Conservation (phyloP, 2,888 invertebrate genomes). For the Helleia helle region DNA sequence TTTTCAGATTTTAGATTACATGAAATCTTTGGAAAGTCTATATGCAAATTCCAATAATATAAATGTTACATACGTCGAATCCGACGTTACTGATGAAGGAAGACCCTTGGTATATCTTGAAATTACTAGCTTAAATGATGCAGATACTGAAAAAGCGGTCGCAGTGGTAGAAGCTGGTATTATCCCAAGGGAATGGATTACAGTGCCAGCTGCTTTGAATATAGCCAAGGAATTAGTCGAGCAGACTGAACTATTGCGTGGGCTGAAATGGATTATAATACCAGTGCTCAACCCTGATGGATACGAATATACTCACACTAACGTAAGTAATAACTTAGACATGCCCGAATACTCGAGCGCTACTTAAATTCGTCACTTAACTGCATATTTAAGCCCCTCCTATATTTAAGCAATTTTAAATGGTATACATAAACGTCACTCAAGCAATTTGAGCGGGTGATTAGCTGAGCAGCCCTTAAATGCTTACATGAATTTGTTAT, state of each 20-base stretch:
- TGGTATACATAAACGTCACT: too few relatives aligned
- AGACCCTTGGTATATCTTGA: constrained; percentile 58
- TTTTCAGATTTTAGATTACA: constrained; percentile 43
- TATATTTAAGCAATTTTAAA: too few relatives aligned
- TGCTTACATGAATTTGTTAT: too few relatives aligned
- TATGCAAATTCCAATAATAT: constrained; percentile 27
- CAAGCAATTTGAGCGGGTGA: too few relatives aligned
- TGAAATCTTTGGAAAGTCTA: constrained; percentile 27
- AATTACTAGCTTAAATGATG: constrained; percentile 39
- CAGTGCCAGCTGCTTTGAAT: constrained; percentile 77
- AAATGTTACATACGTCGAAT: constrained; percentile 32
- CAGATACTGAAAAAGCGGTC: constrained; percentile 48
- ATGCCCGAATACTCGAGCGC: too few relatives aligned
- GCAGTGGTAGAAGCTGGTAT: constrained; percentile 76
- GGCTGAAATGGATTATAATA: constrained; percentile 79
- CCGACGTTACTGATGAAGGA: constrained; percentile 36
- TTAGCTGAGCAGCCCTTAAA: too few relatives aligned
- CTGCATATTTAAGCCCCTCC: too few relatives aligned
- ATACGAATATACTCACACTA: constrained; percentile 76
- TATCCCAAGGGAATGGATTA: constrained; percentile 82
- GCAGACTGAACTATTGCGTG: constrained; percentile 52
- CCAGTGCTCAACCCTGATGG: constrained; percentile 83
- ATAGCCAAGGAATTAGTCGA: constrained; percentile 74
- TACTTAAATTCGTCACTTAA: too few relatives aligned
- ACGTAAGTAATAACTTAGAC: constrained; percentile 64